Evolutionary conservation across 2,888 invertebrate genomes (phyloP), one percentile per base, ranked within the genome.

Genomic region (Phania funesta): DNA sequence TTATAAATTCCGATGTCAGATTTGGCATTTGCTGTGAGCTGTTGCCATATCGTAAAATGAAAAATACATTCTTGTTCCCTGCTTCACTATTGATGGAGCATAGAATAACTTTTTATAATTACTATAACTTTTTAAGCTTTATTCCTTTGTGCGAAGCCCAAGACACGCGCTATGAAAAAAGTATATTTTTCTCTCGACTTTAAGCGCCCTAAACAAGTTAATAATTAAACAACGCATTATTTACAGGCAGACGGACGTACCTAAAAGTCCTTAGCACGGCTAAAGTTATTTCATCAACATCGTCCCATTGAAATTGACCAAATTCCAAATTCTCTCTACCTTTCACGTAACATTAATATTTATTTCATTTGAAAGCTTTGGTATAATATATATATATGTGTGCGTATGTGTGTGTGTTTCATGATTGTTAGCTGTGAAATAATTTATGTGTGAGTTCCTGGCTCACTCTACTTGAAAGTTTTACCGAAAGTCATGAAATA

Each of bases 171-270:
- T 18, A 38, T 67, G 46, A 58, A 32, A 35, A 54, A 68, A 58
- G 73, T 77, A 38, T 26, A 64, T 68, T 35, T 44, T 64, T 74
- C 64, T 64, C 67, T 68, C 44, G 13, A 32, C 68, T 73, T 60
- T 48, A 54, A 68, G 77, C 70, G 78, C 78, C 78, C 78, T 78
- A 82, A 82, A 78, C 74, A 70, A 74, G 70, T 78, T 29, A 78
- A 82, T 82, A 78, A 82, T 78, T 78, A 75, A 82, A 70, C 70
- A 78, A 70, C 58, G 70, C 64, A 75, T 82, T 82, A 58, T 58
- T 44, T 71, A 52, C 35, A 22, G 26, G 52, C 56, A 48, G 8
- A 50, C 56, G 50, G 32, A 60, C 46, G 64, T 38, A 48, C 41
- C 13, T 24, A 24, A 44, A 64, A 78, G 65, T 74, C 78, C 50